phyloP scores from a whole-genome alignment of 2,113 vertebrate genomes.

The Rhinichthys klamathensis region DNA sequence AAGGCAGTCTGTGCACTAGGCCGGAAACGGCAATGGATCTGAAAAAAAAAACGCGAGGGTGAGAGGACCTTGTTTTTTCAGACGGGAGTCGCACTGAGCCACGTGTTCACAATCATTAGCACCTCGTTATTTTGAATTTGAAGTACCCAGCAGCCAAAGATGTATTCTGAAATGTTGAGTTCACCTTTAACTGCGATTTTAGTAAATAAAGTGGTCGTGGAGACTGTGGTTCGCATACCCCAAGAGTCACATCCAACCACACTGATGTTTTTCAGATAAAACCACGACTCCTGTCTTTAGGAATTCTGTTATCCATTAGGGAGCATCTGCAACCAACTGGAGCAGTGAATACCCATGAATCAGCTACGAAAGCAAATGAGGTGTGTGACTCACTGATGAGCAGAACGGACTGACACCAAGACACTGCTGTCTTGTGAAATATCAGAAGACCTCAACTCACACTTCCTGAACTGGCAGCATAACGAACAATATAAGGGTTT shows the following conservation, averaged over 20 bases:
- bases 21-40: conserved; percentile 64
- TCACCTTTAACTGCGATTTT: conserved; percentile 17
- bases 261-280: background rate
- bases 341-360: conserved; percentile 58
- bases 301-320: conserved; percentile 46
- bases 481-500: conserved; percentile 13
- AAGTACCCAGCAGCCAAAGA: conserved; percentile 51
- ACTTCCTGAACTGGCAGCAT: conserved; percentile 30
- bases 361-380: conserved; percentile 64
- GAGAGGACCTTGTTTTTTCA: conserved; percentile 64
- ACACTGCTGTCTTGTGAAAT: conserved; percentile 50
- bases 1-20: conserved; percentile 77
- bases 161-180: conserved; percentile 40
- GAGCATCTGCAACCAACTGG: conserved; percentile 11
- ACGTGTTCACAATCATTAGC: conserved; percentile 73
- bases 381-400: conserved; percentile 70
- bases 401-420: conserved; percentile 58
- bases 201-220: background rate
- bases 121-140: conserved; percentile 66
- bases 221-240: conserved; percentile 8
- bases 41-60: conserved; percentile 50
- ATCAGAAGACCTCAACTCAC: conserved; percentile 40
- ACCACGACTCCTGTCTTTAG: conserved; percentile 5
- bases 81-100: conserved; percentile 60
- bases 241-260: background rate